Base-by-base conservation (phyloP, 2,888 invertebrate species). In the Stratiomys singularior region DNA sequence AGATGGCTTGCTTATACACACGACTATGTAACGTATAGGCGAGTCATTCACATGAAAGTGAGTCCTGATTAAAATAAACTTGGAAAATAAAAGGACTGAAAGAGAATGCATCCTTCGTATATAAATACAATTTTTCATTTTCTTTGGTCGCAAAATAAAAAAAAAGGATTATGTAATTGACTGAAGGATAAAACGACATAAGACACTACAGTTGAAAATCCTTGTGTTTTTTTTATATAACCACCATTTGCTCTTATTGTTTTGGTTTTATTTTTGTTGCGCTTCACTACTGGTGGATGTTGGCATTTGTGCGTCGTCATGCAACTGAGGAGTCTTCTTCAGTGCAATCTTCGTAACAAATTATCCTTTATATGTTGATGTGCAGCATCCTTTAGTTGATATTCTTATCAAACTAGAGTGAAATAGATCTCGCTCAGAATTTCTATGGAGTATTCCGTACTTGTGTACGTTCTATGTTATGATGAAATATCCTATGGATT, bases 151-250 rank as follows among this genome's bases (percentile, higher is more conserved):
- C 56, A n/a, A n/a, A n/a, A 56, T 7, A 5, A 7, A 56, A 56
- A 11, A 56, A 25, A 60, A 60, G 60, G 11, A 60, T 60, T 60
- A 60, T 60, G 60, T 60, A 60, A 60, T 60, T 60, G 25, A 60
- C 60, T 60, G 25, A 60, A 60, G 60, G 60, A 60, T 60, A 25
- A 1, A 21, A 25, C 25, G 1, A 21, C 9, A 60, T 60, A 60
- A 60, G 60, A 21, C 9, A 60, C 60, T 23, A 21, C 25, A 60
- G 60, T 60, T 25, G 60, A 60, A 60, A 60, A n/a, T 25, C 21
- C 60, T 60, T 60, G 5, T 44, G 44, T 56, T 56, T n/a, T n/a
- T n/a, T n/a, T n/a, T n/a, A n/a, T n/a, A n/a, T n/a, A n/a, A n/a
- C n/a, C n/a, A n/a, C n/a, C n/a, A n/a, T n/a, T n/a, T n/a, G n/a